Evolutionary conservation across 2,888 invertebrate species (phyloP).

Genomic region (Acleris laterana): DNA sequence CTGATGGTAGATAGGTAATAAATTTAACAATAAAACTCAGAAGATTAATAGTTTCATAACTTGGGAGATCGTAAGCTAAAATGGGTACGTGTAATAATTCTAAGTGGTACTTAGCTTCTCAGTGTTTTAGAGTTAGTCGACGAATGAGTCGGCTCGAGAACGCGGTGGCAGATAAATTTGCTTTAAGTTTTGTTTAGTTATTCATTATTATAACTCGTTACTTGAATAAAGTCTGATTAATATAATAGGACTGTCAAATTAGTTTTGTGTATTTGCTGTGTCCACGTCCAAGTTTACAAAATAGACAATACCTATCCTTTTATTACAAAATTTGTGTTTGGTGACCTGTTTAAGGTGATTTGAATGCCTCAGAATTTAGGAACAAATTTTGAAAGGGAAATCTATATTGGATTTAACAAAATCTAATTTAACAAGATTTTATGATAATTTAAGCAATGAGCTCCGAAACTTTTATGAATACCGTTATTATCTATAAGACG

Average conservation of each 20-base stretch:
- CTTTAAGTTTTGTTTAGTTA: not conserved
- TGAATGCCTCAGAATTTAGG: too few species aligned
- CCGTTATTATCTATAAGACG: too few species aligned
- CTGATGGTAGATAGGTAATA: constrained; percentile 76
- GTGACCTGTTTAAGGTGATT: too few species aligned
- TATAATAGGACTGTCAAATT: not conserved
- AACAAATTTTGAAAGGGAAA: too few species aligned
- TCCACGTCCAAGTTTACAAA: too few species aligned
- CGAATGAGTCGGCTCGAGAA: constrained; percentile 79
- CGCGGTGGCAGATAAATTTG: constrained; percentile 79
- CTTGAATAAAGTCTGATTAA: not conserved
- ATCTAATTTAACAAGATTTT: too few species aligned
- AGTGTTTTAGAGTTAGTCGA: constrained; percentile 85
- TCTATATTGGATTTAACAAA: too few species aligned
- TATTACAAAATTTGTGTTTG: too few species aligned
- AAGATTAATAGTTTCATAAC: constrained; percentile 70
- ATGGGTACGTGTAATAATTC: constrained; percentile 58
- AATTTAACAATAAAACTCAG: constrained; percentile 71
- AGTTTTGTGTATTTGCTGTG: too few species aligned
- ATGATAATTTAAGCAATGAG: too few species aligned
- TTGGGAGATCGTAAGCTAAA: constrained; percentile 66
- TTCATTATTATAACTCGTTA: not conserved
- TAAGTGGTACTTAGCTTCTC: constrained; percentile 81
- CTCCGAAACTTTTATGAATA: too few species aligned
- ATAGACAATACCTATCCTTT: too few species aligned